phyloP scores from a whole-genome alignment of 2,113 vertebrate species.

The Hemichromis elongatus region DNA sequence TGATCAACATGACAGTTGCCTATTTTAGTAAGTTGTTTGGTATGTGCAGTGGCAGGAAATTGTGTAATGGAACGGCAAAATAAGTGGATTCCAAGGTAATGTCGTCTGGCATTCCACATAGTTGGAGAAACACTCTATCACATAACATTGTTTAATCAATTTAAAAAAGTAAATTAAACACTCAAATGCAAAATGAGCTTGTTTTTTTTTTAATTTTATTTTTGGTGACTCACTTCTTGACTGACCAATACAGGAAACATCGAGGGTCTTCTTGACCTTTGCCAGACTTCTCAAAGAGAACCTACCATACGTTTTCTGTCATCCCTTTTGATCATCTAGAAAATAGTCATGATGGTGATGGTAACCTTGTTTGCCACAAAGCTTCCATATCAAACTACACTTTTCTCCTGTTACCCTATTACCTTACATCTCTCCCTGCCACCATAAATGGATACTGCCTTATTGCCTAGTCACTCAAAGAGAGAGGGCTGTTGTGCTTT shows the following conservation, averaged over 20 bases:
- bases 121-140: not conserved
- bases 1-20: not conserved
- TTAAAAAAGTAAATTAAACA: not conserved
- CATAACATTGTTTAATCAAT: not conserved
- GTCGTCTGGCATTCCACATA: not conserved
- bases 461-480: constrained; percentile 6
- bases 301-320: not conserved
- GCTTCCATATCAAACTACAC: not conserved
- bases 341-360: not conserved
- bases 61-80: not conserved
- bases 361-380: not conserved
- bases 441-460: not conserved
- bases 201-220: too few relatives aligned
- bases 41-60: not conserved
- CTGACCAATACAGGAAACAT: not conserved
- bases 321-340: not conserved
- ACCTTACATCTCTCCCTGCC: not conserved
- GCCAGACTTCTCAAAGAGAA: not conserved
- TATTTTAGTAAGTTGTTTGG: not conserved
- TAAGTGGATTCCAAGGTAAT: not conserved
- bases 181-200: not conserved
- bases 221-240: not conserved
- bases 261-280: not conserved
- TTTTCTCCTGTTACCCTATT: not conserved
- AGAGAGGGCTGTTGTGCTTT: not conserved